Evolutionary conservation across 2,797 vertebrate species (phyloP).

Genomic region (Pangasius larnaudii): DNA sequence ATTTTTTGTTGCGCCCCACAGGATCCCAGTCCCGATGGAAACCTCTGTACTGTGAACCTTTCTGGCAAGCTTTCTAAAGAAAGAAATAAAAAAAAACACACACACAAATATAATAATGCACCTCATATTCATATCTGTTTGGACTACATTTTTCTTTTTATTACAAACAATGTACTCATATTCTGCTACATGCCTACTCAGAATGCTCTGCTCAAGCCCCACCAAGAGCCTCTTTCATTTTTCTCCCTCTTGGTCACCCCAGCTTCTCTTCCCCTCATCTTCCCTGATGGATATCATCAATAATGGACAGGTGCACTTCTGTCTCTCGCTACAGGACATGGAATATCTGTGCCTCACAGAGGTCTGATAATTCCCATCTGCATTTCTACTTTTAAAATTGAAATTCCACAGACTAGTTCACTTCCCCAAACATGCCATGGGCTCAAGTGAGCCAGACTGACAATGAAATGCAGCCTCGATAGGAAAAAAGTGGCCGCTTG

Average conservation of each 20-base stretch:
- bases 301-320: constrained; percentile 55
- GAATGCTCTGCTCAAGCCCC: background rate
- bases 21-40: background rate
- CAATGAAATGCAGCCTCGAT: constrained; percentile 50
- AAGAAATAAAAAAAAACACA: background rate
- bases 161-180: background rate
- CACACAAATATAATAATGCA: background rate
- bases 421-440: constrained; percentile 47
- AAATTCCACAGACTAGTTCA: constrained; percentile 57
- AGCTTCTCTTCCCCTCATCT: constrained; percentile 21
- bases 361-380: constrained; percentile 56
- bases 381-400: constrained; percentile 53
- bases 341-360: constrained; percentile 45
- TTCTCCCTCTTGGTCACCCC: background rate
- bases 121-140: background rate
- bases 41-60: background rate
- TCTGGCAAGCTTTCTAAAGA: background rate
- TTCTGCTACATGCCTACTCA: background rate
- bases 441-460: constrained; percentile 41
- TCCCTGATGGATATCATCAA: constrained; percentile 58
- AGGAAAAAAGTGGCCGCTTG: constrained; percentile 37
- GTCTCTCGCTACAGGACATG: constrained; percentile 47
- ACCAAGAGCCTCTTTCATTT: background rate
- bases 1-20: background rate
- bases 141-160: background rate